phyloP scores from a whole-genome alignment of 2,797 vertebrate species.

The Tolypeutes matacus region DNA sequence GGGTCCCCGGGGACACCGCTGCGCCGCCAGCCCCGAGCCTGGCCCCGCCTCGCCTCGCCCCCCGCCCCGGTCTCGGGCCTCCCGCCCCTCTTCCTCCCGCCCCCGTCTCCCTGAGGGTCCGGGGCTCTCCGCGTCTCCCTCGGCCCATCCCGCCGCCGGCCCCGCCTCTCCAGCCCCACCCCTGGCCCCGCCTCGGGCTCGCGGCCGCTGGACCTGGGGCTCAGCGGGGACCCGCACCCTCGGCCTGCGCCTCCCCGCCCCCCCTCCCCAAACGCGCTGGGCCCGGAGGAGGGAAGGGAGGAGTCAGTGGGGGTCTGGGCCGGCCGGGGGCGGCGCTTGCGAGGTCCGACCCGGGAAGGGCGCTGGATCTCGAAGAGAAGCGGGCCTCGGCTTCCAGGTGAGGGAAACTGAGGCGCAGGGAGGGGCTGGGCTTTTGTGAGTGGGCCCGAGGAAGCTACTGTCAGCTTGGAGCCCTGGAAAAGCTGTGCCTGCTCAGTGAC shows the following conservation, averaged over 20 bases:
- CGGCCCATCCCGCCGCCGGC: neutral
- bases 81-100: neutral
- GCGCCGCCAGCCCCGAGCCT: neutral
- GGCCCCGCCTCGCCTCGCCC: neutral
- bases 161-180: neutral
- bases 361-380: neutral
- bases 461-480: neutral
- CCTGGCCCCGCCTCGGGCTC: neutral
- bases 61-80: neutral
- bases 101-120: neutral
- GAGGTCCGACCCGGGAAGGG: fast-evolving
- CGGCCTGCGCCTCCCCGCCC: neutral
- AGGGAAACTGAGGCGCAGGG: neutral
- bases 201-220: neutral
- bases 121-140: neutral
- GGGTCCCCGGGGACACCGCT: slow-evolving; percentile 39
- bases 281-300: neutral
- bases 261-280: neutral
- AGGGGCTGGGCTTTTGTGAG: neutral
- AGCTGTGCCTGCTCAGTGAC: neutral
- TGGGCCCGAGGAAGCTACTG: neutral
- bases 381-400: no score
- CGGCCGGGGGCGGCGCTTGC: neutral
- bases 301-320: neutral
- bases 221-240: neutral